Conservation (phyloP, 35 echinoderm and acorn worm species). For the Chiridota heheva region DNA sequence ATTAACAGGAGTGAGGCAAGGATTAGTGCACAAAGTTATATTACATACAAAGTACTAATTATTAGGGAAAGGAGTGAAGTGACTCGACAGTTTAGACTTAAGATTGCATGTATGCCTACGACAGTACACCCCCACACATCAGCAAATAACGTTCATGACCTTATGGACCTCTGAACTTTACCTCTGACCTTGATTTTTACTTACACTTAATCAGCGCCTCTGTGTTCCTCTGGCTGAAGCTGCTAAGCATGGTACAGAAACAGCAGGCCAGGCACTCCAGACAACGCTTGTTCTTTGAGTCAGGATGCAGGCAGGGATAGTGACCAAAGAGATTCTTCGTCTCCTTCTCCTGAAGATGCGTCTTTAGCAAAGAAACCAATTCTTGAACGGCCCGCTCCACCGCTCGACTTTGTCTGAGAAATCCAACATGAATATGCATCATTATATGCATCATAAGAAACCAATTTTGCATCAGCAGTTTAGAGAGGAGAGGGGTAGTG, state of each 20-base stretch:
- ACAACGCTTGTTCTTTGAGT: slow-evolving; percentile 94
- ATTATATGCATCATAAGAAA: no score
- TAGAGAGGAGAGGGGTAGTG: no score
- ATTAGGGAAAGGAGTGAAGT: no score
- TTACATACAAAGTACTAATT: no score
- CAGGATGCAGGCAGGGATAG: slow-evolving; percentile 91
- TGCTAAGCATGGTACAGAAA: slow-evolving; percentile 89
- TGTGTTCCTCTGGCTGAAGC: slow-evolving; percentile 93
- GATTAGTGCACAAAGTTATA: no score
- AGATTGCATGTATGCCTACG: neutral
- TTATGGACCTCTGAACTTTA: neutral
- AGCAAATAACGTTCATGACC: neutral
- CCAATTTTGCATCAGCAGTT: no score
- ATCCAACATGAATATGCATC: no score
- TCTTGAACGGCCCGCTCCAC: slow-evolving; percentile 91
- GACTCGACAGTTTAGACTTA: no score
- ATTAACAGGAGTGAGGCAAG: no score
- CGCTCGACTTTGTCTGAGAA: slow-evolving; percentile 84
- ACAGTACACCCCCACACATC: neutral
- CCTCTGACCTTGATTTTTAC: slow-evolving; percentile 26
- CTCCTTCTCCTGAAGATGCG: slow-evolving; percentile 67
- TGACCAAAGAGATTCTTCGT: slow-evolving; percentile 67
- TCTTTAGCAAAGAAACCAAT: slow-evolving; percentile 70
- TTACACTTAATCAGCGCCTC: slow-evolving; percentile 99
- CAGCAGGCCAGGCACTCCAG: slow-evolving; percentile 93